A percentile compares a stretch with the other conserved stretches of the same genome.
phyloP scores from a whole-genome alignment of 2,888 invertebrate species.

The Boloria euphrosyne region DNA sequence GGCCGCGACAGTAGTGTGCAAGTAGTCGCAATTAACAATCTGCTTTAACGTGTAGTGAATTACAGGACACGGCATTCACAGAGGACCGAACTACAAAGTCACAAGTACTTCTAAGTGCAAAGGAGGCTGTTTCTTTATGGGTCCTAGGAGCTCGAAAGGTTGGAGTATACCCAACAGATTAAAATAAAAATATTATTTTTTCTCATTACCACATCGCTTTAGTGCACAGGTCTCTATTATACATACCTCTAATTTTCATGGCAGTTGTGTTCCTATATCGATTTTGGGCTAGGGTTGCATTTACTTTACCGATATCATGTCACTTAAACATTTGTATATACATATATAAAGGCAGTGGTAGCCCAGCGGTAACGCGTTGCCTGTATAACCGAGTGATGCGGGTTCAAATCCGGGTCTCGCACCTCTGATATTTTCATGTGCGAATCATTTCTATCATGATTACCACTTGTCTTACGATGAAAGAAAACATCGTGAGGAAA shows the following conservation, averaged over 20 bases:
- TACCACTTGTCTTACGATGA: no score
- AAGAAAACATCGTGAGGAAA: no score
- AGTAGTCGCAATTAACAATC: slow-evolving; percentile 76
- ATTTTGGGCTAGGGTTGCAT: neutral
- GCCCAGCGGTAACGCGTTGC: no score
- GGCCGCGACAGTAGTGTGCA: slow-evolving; percentile 52
- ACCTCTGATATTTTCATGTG: no score
- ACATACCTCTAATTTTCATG: neutral
- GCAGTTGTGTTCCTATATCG: slow-evolving; percentile 1
- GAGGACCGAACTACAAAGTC: slow-evolving; percentile 85
- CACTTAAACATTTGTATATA: no score
- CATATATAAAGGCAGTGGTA: no score
- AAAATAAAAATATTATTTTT: slow-evolving; percentile 57
- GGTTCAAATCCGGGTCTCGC: no score
- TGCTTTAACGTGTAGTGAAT: slow-evolving; percentile 82
- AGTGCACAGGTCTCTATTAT: slow-evolving; percentile 40
- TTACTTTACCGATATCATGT: no score
- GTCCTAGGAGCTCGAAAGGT: slow-evolving; percentile 97
- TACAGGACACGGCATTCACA: slow-evolving; percentile 88
- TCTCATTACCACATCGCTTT: slow-evolving; percentile 54
- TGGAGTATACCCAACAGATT: slow-evolving; percentile 64
- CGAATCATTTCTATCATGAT: no score
- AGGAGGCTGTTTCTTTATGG: slow-evolving; percentile 97
- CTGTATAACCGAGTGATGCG: no score
- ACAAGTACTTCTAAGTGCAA: slow-evolving; percentile 94